A percentile compares a stretch with the other conserved stretches of the same genome.
These are phyloP conservation scores for Oxystoma pomonae DNA, from an alignment of 2,888 invertebrate species.

Conservation along the genomic window DNA sequence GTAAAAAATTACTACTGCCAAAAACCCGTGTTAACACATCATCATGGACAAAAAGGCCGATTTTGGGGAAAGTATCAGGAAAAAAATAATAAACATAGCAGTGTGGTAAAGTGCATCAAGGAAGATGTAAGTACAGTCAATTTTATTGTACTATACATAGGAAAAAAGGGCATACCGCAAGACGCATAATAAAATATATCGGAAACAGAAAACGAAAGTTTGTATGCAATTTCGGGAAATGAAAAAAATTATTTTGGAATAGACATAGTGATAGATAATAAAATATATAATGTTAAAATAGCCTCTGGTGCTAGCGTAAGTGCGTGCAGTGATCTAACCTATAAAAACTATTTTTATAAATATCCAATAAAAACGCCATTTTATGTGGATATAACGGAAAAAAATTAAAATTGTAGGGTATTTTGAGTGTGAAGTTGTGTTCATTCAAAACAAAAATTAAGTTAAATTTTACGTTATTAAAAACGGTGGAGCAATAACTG, in stretches of 20 bases:
- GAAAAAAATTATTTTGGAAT: background rate
- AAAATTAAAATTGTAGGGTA: background rate
- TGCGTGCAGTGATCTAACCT: background rate
- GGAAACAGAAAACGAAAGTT: background rate
- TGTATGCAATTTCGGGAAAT: background rate
- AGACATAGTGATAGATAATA: background rate
- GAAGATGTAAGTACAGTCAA: background rate
- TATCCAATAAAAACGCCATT: background rate
- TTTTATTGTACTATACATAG: background rate
- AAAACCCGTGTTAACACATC: no score
- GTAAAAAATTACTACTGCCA: no score
- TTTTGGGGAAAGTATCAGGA: no score
- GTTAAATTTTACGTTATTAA: background rate
- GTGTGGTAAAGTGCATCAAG: background rate
- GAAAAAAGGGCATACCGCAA: background rate
- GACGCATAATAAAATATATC: background rate
- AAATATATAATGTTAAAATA: background rate
- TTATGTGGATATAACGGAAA: background rate
- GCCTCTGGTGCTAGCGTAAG: background rate
- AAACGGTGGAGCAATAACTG: background rate
- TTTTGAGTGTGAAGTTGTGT: background rate
- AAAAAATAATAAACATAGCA: no score
- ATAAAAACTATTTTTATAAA: background rate
- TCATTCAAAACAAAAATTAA: background rate
- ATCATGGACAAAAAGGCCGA: no score